Evolutionary conservation across 2,888 invertebrate genomes (phyloP).

Genomic region (Pomacea canaliculata): DNA sequence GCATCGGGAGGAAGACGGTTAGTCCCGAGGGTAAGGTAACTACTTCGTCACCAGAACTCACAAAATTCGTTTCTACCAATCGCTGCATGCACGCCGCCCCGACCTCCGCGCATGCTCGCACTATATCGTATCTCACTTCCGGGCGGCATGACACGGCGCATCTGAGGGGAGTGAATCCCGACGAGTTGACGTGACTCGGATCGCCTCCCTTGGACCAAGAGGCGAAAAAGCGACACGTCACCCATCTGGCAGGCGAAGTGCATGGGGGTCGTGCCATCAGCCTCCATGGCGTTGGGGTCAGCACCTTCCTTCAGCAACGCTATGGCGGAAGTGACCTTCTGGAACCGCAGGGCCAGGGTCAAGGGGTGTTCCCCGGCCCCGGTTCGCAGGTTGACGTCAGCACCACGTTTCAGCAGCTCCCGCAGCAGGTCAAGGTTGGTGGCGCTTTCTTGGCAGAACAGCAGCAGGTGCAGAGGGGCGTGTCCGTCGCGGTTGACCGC

Average conservation of each 20-base stretch:
- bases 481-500: conserved; percentile 49
- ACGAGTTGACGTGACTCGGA: background rate
- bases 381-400: conserved; percentile 30
- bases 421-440: conserved; percentile 31
- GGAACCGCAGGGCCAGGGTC: background rate
- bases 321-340: conserved; percentile 4
- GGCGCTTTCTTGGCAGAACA: conserved; percentile 33
- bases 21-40: background rate
- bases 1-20: background rate
- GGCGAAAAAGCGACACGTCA: conserved; percentile 9
- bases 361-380: conserved; percentile 2
- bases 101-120: conserved; percentile 4
- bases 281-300: conserved; percentile 47
- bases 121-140: background rate
- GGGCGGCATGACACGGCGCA: background rate
- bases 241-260: conserved; percentile 26
- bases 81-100: conserved; percentile 7
- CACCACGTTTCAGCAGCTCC: conserved; percentile 12
- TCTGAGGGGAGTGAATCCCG: conserved; percentile 14
- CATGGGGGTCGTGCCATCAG: conserved; percentile 44
- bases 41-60: background rate
- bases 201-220: conserved; percentile 21
- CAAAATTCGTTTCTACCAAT: no score
- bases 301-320: conserved; percentile 38
- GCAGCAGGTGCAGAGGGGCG: conserved; percentile 34